These are phyloP conservation scores for Scrobipalpa atriplicella DNA, from an alignment of 2,888 invertebrate genomes.

Conservation along the genomic window DNA sequence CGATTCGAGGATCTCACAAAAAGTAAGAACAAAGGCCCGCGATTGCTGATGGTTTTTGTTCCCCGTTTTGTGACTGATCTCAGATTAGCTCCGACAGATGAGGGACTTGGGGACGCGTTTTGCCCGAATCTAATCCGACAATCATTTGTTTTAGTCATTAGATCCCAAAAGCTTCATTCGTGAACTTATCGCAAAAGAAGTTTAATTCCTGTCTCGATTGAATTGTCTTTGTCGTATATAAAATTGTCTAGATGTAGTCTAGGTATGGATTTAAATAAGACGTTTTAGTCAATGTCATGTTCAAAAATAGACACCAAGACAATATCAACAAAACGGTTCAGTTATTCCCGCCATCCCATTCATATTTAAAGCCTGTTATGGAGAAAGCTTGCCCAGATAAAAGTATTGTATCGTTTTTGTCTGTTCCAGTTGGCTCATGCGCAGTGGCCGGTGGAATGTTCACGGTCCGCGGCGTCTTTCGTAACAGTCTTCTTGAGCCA, in stretches of 20 bases:
- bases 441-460: slow-evolving; percentile 76
- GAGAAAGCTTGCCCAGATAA: slow-evolving; percentile 54
- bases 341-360: slow-evolving; percentile 15
- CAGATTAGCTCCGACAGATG: slow-evolving; percentile 16
- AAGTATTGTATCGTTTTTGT: slow-evolving; percentile 69
- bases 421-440: slow-evolving; percentile 65
- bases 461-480: slow-evolving; percentile 77
- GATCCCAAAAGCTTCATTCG: slow-evolving; percentile 21
- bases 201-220: neutral
- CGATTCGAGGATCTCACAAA: slow-evolving; percentile 22
- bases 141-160: slow-evolving; percentile 21
- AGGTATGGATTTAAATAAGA: no score
- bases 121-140: slow-evolving; percentile 1
- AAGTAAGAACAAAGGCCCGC: slow-evolving; percentile 25
- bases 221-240: no score
- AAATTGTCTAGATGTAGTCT: no score
- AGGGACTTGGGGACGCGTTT: neutral
- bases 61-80: slow-evolving; percentile 24
- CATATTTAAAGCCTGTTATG: slow-evolving; percentile 50
- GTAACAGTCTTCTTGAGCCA: slow-evolving; percentile 74
- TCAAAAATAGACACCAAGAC: neutral
- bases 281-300: no score
- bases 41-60: slow-evolving; percentile 22
- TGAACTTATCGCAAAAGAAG: slow-evolving; percentile 23
- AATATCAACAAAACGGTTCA: slow-evolving; percentile 6